Base-by-base conservation (phyloP, 2,113 vertebrate genomes). In the Turdus rufiventris region DNA sequence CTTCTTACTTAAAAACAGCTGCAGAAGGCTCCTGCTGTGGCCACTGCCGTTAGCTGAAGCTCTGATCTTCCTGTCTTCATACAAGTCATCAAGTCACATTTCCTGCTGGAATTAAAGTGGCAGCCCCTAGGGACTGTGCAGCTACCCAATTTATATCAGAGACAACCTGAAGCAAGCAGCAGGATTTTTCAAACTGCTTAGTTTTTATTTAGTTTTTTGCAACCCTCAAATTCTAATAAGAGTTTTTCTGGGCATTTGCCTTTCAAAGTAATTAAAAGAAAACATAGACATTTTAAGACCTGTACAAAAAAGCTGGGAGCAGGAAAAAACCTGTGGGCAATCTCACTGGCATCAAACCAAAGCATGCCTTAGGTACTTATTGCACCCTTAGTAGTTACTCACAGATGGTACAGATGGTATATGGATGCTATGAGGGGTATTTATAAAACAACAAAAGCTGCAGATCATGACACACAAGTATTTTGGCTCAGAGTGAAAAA, bases 51-150 rank as follows among this genome's bases (percentile, higher is more conserved):
- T 95, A 96, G 94, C 95, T 95, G 93, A 83, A 96, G 95, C 96
- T 97, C 96, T 96, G 96, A 96, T 97, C 95, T 97, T 97, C 96
- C 94, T 97, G 94, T 93, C 95, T 96, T 96, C 95, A 97, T 96
- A 95, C 85, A 97, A 96, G 90, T 96, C 95, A 97, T 96, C 96
- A 97, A 95, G 92, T 85, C 76, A 12, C 92, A 95, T 96, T 96
- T 97, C 96, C 95, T 97, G 94, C 92, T 96, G 90, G 95, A 96
- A 96, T 96, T 97, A 96, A 94, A 96, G 90, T 74, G 79, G 90
- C 92, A 96, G 82, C 95, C 96, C 92, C 90, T 90, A 88, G 94
- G 94, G 96, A 96, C 88, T 88, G 18, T 38, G 88, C 93, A 94
- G 94, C 83, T 96, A 93, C 94, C 96, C 96, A 91, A 96, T 96